These are phyloP conservation scores for Amblyopsis hoosieri DNA, from an alignment of 2,797 vertebrate genomes.

Conservation along the genomic window DNA sequence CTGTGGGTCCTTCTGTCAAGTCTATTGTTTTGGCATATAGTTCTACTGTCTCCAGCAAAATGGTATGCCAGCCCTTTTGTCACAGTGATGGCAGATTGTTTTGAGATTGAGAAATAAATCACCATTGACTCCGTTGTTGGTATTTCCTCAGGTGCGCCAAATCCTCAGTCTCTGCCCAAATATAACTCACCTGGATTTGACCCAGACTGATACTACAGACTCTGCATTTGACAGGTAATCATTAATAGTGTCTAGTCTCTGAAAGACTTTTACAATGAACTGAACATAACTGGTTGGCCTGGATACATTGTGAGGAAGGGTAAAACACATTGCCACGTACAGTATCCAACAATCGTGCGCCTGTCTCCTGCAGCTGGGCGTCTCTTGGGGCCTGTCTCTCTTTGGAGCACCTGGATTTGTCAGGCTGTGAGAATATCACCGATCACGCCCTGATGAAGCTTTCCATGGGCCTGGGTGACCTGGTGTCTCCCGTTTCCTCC, in stretches of 20 bases:
- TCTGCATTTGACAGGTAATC: conserved; percentile 93
- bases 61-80: conserved; percentile 76
- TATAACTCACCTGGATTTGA: conserved; percentile 91
- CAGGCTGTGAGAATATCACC: conserved; percentile 94
- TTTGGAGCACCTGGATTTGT: conserved; percentile 92
- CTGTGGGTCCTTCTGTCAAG: conserved; percentile 88
- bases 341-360: background rate
- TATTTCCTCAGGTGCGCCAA: conserved; percentile 84
- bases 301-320: background rate
- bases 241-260: background rate
- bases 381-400: conserved; percentile 83
- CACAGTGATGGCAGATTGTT: background rate
- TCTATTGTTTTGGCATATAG: conserved; percentile 93
- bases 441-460: conserved; percentile 88
- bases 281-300: background rate
- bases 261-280: too few species aligned
- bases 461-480: conserved; percentile 86
- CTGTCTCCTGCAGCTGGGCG: conserved; percentile 80
- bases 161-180: conserved; percentile 93
- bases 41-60: conserved; percentile 93
- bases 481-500: conserved; percentile 63
- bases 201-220: conserved; percentile 93
- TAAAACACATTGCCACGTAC: background rate
- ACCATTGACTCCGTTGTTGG: background rate
- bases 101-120: background rate